phyloP scores from a whole-genome alignment of 2,113 vertebrate species.

The Syrrhaptes paradoxus region DNA sequence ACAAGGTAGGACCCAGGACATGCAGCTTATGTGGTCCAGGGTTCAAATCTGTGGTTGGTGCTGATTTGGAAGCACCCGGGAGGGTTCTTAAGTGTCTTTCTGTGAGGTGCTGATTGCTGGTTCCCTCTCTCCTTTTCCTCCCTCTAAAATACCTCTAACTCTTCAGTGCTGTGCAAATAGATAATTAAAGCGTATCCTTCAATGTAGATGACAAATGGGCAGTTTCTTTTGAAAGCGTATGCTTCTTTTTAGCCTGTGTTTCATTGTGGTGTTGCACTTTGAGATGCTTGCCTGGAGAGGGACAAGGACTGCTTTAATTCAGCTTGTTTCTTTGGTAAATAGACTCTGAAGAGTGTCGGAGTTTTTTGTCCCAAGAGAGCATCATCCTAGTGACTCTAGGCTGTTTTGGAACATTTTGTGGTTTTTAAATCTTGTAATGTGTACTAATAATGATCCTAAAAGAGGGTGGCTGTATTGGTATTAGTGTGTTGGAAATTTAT shows the following conservation, averaged over 20 bases:
- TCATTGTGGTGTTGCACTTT: not conserved
- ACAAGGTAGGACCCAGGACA: not conserved
- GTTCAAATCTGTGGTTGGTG: not conserved
- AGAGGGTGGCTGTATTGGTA: slow-evolving; percentile 13
- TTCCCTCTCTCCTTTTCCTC: not conserved
- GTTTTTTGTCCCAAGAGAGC: slow-evolving; percentile 11
- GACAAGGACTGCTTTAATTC: not conserved
- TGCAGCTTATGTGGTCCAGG: not conserved
- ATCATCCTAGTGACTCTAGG: not conserved
- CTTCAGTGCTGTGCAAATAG: not conserved
- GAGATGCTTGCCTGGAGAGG: slow-evolving; percentile 6
- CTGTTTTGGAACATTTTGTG: slow-evolving; percentile 67
- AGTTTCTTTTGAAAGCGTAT: not conserved
- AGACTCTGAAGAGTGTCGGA: slow-evolving; percentile 27
- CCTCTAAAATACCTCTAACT: not conserved
- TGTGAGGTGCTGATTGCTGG: not conserved
- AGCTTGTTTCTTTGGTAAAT: slow-evolving; percentile 21
- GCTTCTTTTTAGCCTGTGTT: not conserved
- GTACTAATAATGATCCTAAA: slow-evolving; percentile 30
- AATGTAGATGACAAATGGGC: not conserved
- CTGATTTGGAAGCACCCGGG: not conserved
- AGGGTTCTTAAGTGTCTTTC: not conserved
- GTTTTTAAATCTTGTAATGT: slow-evolving; percentile 38
- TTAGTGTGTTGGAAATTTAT: not conserved
- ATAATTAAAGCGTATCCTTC: not conserved